Evolutionary conservation across 2,888 invertebrate species (phyloP).

Genomic region (Digitonthophagus gazella): DNA sequence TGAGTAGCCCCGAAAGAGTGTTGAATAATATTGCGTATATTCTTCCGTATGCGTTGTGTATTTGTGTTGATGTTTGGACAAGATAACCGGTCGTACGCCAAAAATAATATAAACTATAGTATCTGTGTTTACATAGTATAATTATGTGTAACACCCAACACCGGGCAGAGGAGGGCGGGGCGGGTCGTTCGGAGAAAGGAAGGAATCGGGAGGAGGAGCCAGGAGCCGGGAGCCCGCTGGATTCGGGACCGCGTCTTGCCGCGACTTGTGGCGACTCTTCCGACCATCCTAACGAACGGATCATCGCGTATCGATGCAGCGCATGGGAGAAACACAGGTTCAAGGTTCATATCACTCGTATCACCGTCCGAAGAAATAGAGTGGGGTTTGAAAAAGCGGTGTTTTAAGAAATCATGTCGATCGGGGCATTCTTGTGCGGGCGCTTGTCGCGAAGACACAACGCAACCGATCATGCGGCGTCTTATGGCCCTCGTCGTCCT

Average conservation of each 20-base stretch:
- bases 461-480: conserved; percentile 1
- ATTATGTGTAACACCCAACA: conserved; percentile 5
- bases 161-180: background rate
- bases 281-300: background rate
- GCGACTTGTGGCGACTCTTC: background rate
- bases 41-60: background rate
- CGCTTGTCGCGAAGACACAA: background rate
- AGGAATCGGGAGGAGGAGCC: background rate
- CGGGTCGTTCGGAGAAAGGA: background rate
- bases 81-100: conserved; percentile 3
- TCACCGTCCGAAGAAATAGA: conserved; percentile 51
- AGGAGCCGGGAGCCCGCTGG: background rate
- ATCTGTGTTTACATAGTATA: conserved; percentile 20
- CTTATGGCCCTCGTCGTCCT: conserved; percentile 36
- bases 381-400: conserved; percentile 49
- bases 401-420: conserved; percentile 43
- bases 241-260: background rate
- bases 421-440: conserved; percentile 28
- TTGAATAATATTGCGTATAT: background rate
- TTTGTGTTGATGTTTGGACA: conserved; percentile 13
- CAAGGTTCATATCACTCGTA: conserved; percentile 49
- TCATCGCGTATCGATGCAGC: conserved; percentile 38
- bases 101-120: conserved; percentile 20
- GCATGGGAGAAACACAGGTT: conserved; percentile 50
- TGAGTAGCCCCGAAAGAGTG: background rate